Evolutionary conservation across 1,140 invertebrate genomes (phyloP), one percentile per base, ranked within the genome.

Genomic region (Bactericera cockerelli): DNA sequence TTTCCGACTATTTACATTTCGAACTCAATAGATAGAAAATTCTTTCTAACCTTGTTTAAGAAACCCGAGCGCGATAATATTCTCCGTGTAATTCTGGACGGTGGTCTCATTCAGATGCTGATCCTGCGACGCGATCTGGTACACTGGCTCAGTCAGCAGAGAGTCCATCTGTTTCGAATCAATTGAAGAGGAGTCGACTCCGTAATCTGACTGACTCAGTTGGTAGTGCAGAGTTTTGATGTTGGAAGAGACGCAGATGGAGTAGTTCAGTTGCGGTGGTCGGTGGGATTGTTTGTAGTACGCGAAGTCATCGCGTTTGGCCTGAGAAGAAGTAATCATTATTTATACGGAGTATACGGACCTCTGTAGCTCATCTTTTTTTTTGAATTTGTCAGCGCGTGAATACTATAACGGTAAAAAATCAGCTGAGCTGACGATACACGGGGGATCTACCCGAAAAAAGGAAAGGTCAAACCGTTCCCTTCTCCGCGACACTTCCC

Each of bases 61-160:
- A 64, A 84, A 86, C 1, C 82, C 81, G 16, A 86, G 68, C 19
- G 77, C 79, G 14, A 88, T 85, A 1, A 90, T 83, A 38, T 84
- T 80, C 63, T 89, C 85, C 0, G 87, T 89, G 61, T 88, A 88
- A 69, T 89, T 87, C 2, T 84, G 82, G 59, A 91, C 79, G 0
- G 81, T 77, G 11, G 71, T 71, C 65, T 88, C 84, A 63, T 77
- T 80, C 63, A 78, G 76, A 13, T 77, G 70, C 57, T 79, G 80
- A 4, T 76, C 77, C 42, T 70, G 67, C 0, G 83, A 80, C 0
- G 84, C 81, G 28, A 90, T 84, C 68, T 87, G 82, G 87, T 87
- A 92, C 1, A 91, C 79, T 0, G 88, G 88, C 67, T 90, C 86
- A 1, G 81, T 82, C 6, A 89, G 73, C 16, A 90, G 65, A 13